Conservation (phyloP, 2,888 invertebrate genomes). For the Halocaridina rubra region DNA sequence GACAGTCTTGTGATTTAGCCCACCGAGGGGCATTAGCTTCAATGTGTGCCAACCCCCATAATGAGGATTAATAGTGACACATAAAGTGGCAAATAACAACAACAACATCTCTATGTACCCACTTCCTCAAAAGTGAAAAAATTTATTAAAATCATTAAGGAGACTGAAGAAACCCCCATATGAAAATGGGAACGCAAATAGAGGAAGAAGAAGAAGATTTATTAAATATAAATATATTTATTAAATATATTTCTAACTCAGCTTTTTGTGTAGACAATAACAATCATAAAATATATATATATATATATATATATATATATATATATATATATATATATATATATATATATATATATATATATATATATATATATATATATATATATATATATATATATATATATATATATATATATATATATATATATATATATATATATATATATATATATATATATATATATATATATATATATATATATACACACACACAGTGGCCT, state of each 20-base stretch:
- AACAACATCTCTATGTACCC: too few species aligned
- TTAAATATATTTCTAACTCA: background rate
- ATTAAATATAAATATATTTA: too few species aligned
- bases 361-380: constrained; percentile 10
- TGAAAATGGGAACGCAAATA: too few species aligned
- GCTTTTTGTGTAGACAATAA: background rate
- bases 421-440: constrained; percentile 9
- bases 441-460: background rate
- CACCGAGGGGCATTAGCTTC: too few species aligned
- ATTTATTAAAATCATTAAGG: too few species aligned
- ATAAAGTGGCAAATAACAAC: too few species aligned
- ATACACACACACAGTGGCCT: background rate
- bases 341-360: background rate
- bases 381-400: background rate
- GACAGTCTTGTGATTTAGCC: too few species aligned
- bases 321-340: constrained; percentile 3
- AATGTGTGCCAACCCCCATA: too few species aligned
- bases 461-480: background rate
- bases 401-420: background rate
- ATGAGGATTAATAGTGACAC: too few species aligned
- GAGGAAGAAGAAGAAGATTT: too few species aligned
- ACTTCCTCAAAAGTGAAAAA: too few species aligned
- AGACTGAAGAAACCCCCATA: too few species aligned
- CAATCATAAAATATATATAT: background rate
- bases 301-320: background rate